phyloP scores from a whole-genome alignment of 2,888 invertebrate species.

The Pseudeuparius sepicola region DNA sequence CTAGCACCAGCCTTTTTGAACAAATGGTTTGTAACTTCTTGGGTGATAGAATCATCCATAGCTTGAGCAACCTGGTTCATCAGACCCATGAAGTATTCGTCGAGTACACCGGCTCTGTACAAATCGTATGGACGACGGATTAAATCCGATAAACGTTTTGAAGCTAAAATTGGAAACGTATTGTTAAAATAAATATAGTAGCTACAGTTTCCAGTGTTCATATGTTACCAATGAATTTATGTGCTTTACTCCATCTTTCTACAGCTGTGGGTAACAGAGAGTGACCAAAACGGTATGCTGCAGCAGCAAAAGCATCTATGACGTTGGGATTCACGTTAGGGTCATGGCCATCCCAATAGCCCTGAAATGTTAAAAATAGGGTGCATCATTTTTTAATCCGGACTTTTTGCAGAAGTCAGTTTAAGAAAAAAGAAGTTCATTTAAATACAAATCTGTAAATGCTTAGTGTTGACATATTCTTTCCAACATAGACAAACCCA shows the following conservation, averaged over 20 bases:
- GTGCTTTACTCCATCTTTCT: conserved; percentile 90
- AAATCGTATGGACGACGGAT: conserved; percentile 84
- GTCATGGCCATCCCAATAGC: conserved; percentile 79
- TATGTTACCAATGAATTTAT: conserved; percentile 75
- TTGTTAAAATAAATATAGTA: conserved; percentile 1
- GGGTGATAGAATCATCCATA: conserved; percentile 89
- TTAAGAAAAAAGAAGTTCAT: no score
- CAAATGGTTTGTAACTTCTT: conserved; percentile 82
- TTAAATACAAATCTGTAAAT: no score
- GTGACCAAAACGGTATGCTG: conserved; percentile 87
- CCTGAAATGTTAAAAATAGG: conserved; percentile 39
- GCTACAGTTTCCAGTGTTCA: not conserved
- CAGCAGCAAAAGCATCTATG: conserved; percentile 82
- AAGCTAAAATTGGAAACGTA: conserved; percentile 49
- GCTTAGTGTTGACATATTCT: no score
- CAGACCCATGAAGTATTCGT: conserved; percentile 86
- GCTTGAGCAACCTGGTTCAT: conserved; percentile 92
- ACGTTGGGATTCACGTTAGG: conserved; percentile 77
- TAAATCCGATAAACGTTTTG: conserved; percentile 77
- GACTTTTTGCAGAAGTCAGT: not conserved
- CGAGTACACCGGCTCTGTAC: conserved; percentile 81
- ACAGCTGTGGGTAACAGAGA: conserved; percentile 82
- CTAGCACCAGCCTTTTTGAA: conserved; percentile 69
- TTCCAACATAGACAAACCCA: no score
- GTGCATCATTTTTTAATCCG: not conserved